A percentile compares a stretch with the other conserved stretches of the same genome.
phyloP scores from a whole-genome alignment of 2,113 vertebrate genomes.

The Protomyctophum bolini region DNA sequence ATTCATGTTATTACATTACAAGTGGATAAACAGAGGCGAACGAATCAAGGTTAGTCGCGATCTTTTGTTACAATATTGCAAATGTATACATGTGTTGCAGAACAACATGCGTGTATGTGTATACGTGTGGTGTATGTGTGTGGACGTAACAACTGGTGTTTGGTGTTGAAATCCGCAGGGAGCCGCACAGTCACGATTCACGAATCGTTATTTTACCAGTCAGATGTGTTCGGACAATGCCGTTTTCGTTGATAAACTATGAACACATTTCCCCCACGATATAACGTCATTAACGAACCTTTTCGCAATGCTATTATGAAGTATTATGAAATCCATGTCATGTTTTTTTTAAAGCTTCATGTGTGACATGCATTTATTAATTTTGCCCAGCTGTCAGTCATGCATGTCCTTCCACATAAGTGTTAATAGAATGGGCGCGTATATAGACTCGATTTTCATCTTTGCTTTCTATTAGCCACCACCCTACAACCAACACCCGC shows the following conservation, averaged over 20 bases:
- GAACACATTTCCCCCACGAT: neutral
- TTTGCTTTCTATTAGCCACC: constrained; percentile 1
- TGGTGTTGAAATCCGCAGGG: constrained; percentile 15
- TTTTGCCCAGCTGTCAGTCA: constrained; percentile 33
- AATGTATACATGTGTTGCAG: neutral
- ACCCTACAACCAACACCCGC: neutral
- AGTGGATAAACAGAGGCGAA: constrained; percentile 73
- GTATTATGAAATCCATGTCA: neutral
- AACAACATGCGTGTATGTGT: neutral
- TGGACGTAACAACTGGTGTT: neutral
- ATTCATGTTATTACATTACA: constrained; percentile 64
- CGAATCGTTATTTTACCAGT: neutral
- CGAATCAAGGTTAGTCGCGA: constrained; percentile 73
- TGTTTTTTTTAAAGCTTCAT: neutral
- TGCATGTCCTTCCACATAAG: constrained; percentile 39
- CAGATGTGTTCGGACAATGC: neutral
- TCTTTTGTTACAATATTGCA: neutral
- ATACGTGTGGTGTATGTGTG: neutral
- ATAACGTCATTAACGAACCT: no score
- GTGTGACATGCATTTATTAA: constrained; percentile 4
- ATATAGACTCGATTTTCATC: constrained; percentile 13
- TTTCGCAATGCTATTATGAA: neutral
- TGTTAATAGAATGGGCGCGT: neutral
- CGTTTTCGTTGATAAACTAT: neutral
- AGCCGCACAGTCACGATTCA: constrained; percentile 59